phyloP scores from a whole-genome alignment of 2,888 invertebrate species.

The Melanchra persicariae region DNA sequence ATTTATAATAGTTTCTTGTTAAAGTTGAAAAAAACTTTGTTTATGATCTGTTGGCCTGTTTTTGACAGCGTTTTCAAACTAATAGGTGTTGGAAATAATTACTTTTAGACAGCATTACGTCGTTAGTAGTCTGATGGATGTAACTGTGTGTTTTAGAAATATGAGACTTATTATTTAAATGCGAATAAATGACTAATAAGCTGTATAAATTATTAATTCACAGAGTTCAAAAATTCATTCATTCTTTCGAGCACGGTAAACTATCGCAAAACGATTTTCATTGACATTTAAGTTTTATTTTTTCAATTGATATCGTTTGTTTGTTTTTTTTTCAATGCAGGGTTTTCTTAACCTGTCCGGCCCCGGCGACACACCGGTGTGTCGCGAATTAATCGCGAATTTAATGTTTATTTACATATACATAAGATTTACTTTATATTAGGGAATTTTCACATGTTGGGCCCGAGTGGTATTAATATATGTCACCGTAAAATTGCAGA shows the following conservation, averaged over 20 bases:
- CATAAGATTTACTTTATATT: too few relatives aligned
- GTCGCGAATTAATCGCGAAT: too few relatives aligned
- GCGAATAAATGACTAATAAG: slow-evolving; percentile 1
- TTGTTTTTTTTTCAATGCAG: not conserved
- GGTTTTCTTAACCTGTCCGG: not conserved
- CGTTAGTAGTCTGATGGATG: slow-evolving; percentile 16
- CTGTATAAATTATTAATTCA: not conserved
- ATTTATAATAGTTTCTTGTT: slow-evolving; percentile 26
- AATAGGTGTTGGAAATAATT: slow-evolving; percentile 38
- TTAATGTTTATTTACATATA: too few relatives aligned
- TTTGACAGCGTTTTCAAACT: slow-evolving; percentile 34
- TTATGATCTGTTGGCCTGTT: slow-evolving; percentile 34
- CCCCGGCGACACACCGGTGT: too few relatives aligned
- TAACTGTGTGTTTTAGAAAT: slow-evolving; percentile 19
- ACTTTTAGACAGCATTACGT: slow-evolving; percentile 9
- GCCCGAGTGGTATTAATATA: too few relatives aligned
- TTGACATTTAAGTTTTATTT: not conserved
- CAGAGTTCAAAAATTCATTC: slow-evolving; percentile 24
- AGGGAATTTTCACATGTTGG: too few relatives aligned
- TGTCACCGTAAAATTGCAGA: too few relatives aligned
- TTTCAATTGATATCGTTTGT: not conserved
- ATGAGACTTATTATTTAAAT: slow-evolving; percentile 22
- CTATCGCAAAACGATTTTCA: not conserved
- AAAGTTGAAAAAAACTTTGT: slow-evolving; percentile 21
- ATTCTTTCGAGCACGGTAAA: not conserved